Base-by-base conservation (phyloP, 2,888 invertebrate genomes). In the Andrena bicolor region DNA sequence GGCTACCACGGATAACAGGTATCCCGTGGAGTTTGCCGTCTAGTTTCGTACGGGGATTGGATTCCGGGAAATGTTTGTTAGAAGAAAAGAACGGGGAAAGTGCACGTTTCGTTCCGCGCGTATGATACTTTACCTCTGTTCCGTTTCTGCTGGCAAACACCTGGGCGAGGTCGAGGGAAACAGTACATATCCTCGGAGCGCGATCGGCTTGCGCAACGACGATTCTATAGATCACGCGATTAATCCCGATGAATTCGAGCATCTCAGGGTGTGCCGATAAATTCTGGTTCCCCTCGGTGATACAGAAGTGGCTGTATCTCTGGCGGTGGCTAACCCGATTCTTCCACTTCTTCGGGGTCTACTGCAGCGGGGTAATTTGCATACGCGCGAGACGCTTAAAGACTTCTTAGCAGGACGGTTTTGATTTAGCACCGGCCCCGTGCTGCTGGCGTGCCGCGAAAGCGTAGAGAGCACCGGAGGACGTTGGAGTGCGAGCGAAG, bases 371-470 rank as follows among this genome's bases (percentile, higher is more conserved):
- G n/a, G 70, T 26, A 66, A 77, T 80, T 80, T 92, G 93, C 92
- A 91, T 92, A 91, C 90, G 88, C 87, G 90, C 87, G 91, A 85
- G 87, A 87, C 88, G 87, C 83, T 83, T 80, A 76, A 85, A 89
- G 89, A 92, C 90, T 91, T 91, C 91, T 92, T 91, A 89, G 89
- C 87, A 76, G 83, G 89, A 88, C 85, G 88, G 88, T 93, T 93
- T 93, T 93, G 93, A 93, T 93, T 93, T 93, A 93, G 89, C 89
- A 81, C 71, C 49, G 78, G 61, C 77, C 82, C 41, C 80, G 76
- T 86, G 84, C 75, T 70, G 61, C 65, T 77, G 82, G 77, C 80
- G 79, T 69, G 76, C 48, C 63, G 69, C 64, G 70, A 51, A 49
- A 70, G 58, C 13, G 63, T 63, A 60, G 63, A 58, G 69, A 49